Evolutionary conservation across 2,797 vertebrate species (phyloP), one percentile per base, ranked within the genome.

Genomic region (Capromys pilorides): DNA sequence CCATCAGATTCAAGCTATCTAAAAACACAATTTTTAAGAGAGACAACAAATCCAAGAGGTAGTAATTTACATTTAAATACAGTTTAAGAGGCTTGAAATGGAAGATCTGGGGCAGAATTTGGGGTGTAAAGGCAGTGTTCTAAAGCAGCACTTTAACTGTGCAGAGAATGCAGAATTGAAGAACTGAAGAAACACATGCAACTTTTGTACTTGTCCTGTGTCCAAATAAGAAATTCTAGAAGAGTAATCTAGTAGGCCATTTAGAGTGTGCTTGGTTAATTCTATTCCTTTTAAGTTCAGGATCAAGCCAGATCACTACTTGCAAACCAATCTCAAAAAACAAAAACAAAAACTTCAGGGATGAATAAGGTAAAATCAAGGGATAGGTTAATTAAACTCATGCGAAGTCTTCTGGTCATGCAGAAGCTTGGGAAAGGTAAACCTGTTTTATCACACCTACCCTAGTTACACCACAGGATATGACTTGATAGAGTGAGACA

Each of bases 1-100:
- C 78, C 5, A 95, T 97, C 49, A 82, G 92, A 97, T 97, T 95
- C 91, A 97, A 79, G 36, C 96, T 84, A 94, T 33, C 83, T 93
- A 59, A 78, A 94, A 97, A 88, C 66, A 85, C 0, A 54, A 45
- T 80, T 39, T 67, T 54, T 51, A 62, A 61, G 9, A 16, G 71
- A 92, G 86, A 73, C 79, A 97, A 79, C 62, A 85, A 0, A 51
- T 45, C 22, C 61, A 69, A 87, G 88, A 95, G 64, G 71, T 73
- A 39, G 4, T 86, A 59, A 1, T 94, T 73, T 96, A 82, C 87
- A 93, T 93, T 83, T 83, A 82, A 94, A 95, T 93, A 51, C 95
- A 59, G 6, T 88, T 92, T 86, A 87, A 83, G 51, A 86, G 36
- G 51, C 82, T 78, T 93, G 28, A 73, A 71, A 87, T 90, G 67